Evolutionary conservation across 2,888 invertebrate species (phyloP).

Genomic region (Parnassius apollo): DNA sequence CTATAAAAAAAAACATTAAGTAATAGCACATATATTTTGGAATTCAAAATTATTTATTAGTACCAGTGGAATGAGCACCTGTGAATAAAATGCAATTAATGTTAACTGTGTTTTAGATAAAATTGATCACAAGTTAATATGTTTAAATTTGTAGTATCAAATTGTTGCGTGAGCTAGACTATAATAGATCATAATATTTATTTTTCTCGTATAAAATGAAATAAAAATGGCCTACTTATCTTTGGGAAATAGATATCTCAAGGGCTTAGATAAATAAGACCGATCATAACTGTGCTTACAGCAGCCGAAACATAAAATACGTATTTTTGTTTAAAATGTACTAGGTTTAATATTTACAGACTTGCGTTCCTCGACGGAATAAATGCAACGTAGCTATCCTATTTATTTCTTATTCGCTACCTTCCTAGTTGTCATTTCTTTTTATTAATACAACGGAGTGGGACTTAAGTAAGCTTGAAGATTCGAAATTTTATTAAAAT

Average conservation of each 20-base stretch:
- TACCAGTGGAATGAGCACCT: too few species aligned
- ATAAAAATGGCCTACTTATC: too few species aligned
- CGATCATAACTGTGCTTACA: not conserved
- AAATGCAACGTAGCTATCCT: slow-evolving; percentile 23
- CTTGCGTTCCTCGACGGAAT: slow-evolving; percentile 22
- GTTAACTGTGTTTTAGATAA: not conserved
- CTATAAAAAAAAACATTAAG: too few species aligned
- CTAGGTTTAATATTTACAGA: slow-evolving; percentile 24
- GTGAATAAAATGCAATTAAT: not conserved
- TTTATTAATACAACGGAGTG: slow-evolving; percentile 22
- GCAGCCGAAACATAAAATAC: slow-evolving; percentile 5
- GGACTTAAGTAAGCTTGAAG: slow-evolving; percentile 18
- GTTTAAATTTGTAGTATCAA: too few species aligned
- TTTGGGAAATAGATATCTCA: too few species aligned
- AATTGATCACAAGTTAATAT: too few species aligned
- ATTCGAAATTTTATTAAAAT: slow-evolving; percentile 4
- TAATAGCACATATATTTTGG: too few species aligned
- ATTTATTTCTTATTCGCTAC: slow-evolving; percentile 20
- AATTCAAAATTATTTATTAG: too few species aligned
- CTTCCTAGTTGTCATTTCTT: slow-evolving; percentile 25
- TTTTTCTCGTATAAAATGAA: too few species aligned
- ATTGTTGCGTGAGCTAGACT: too few species aligned
- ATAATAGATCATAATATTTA: too few species aligned
- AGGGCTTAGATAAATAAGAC: not conserved
- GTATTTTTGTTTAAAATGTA: slow-evolving; percentile 12